Base-by-base conservation (phyloP, 1,140 invertebrate genomes). In the Batillaria attramentaria region DNA sequence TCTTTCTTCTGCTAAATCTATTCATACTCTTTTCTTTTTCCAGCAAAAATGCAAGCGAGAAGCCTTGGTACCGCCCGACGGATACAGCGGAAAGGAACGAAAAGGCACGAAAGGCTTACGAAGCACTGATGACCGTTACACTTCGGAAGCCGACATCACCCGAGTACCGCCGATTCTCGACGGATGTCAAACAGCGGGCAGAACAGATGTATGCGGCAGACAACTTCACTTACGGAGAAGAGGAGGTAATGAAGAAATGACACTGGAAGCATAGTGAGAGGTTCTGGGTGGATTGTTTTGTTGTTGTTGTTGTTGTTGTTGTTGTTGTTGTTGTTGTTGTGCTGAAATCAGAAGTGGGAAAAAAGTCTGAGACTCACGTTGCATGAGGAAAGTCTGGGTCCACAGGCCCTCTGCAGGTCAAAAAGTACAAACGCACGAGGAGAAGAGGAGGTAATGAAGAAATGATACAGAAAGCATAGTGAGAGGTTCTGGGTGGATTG, bases 101-200 rank as follows among this genome's bases (percentile, higher is more conserved):
- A 81, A 93, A 94, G 81, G 97, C 98, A 0, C 93, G 94, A 87
- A 94, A 95, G 86, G 97, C 97, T 0, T 99, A 97, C 91, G 94
- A 96, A 79, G 95, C 97, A 0, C 91, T 99, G 68, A 93, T 99
- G 68, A 99, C 96, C 0, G 95, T 99, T 31, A 98, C 97, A 0
- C 92, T 95, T 18, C 88, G 94, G 50, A 95, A 96, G 8, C 96
- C 96, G 0, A 95, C 96, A 81, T 89, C 87, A 76, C 82, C 86
- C 18, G 87, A 87, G 43, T 91, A 91, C 78, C 81, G 81, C n/a
- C 82, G 94, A 46, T 96, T 97, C 88, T 96, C 95, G 57, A 92
- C 93, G 50, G 88, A 93, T 89, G 96, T 98, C 2, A 97, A 97
- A 90, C 91, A 93, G 42, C 91, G 96, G 20, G 96, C 96, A 0